Evolutionary conservation across 2,888 invertebrate species (phyloP).

Genomic region (Nemotelus pantherinus): DNA sequence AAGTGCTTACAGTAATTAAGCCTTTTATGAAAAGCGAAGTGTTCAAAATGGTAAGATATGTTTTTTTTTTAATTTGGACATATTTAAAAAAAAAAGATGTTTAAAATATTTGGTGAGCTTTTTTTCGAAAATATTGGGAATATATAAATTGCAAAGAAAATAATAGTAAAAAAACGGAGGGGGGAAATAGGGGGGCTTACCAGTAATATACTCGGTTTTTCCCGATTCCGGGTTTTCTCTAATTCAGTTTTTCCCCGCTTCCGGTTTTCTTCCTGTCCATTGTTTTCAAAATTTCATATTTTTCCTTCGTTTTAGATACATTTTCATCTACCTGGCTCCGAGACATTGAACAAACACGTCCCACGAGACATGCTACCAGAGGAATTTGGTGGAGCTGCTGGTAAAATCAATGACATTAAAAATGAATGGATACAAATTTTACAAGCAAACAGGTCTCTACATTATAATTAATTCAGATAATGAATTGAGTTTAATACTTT

Average conservation of each 20-base stretch:
- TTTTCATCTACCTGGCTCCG: slow-evolving; percentile 75
- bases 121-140: not conserved
- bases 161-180: too few relatives aligned
- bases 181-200: too few relatives aligned
- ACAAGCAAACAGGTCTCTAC: slow-evolving; percentile 68
- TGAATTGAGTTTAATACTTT: not conserved
- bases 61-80: not conserved
- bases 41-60: slow-evolving; percentile 69
- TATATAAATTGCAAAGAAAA: too few relatives aligned
- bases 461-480: slow-evolving; percentile 52
- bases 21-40: slow-evolving; percentile 76
- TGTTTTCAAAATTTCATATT: not conserved
- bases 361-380: slow-evolving; percentile 72
- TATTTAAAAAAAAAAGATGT: not conserved
- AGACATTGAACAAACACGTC: slow-evolving; percentile 71
- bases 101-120: not conserved
- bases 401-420: slow-evolving; percentile 71
- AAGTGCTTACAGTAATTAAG: slow-evolving; percentile 70
- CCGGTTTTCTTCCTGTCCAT: too few relatives aligned
- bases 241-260: too few relatives aligned
- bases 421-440: slow-evolving; percentile 71
- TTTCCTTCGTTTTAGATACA: slow-evolving; percentile 67
- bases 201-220: too few relatives aligned
- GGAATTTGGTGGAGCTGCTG: slow-evolving; percentile 76
- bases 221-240: too few relatives aligned